Percentiles rank a stretch among this genome's conserved stretches.
These are phyloP conservation scores for Synanthedon vespiformis DNA, from an alignment of 2,888 invertebrate genomes.

Conservation along the genomic window DNA sequence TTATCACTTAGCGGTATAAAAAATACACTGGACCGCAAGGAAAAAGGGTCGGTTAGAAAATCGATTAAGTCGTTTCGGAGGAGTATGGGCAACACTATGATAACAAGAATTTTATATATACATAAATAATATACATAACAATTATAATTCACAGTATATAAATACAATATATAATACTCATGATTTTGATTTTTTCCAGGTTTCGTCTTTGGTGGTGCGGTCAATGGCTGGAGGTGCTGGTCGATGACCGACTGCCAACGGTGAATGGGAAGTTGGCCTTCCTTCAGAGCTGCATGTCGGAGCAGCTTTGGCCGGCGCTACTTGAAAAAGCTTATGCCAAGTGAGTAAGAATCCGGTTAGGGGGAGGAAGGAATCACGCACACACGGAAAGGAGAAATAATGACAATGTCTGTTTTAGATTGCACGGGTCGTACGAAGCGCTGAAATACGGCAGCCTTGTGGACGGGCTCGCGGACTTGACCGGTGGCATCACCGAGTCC, in stretches of 20 bases:
- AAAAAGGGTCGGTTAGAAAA: no score
- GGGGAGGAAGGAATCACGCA: no score
- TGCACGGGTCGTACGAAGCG: slow-evolving; percentile 94
- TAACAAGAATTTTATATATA: no score
- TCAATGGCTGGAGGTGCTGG: slow-evolving; percentile 87
- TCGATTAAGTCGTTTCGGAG: no score
- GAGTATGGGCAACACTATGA: no score
- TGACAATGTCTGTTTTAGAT: slow-evolving; percentile 32
- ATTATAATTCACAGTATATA: no score
- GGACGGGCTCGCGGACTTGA: slow-evolving; percentile 89
- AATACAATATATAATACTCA: no score
- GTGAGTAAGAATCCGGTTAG: slow-evolving; percentile 41
- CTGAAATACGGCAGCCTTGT: slow-evolving; percentile 90
- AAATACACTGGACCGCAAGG: no score
- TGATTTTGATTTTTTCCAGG: slow-evolving; percentile 54
- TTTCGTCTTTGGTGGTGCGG: slow-evolving; percentile 96
- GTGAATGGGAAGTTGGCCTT: slow-evolving; percentile 89
- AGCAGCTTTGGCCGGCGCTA: slow-evolving; percentile 90
- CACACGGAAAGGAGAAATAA: no score
- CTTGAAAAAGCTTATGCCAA: slow-evolving; percentile 95
- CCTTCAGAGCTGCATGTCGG: slow-evolving; percentile 82
- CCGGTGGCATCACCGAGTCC: slow-evolving; percentile 90
- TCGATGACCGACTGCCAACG: slow-evolving; percentile 90
- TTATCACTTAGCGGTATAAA: no score
- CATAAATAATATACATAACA: no score